Conservation (phyloP, 2,113 vertebrate genomes). For the Nettapus auritus region DNA sequence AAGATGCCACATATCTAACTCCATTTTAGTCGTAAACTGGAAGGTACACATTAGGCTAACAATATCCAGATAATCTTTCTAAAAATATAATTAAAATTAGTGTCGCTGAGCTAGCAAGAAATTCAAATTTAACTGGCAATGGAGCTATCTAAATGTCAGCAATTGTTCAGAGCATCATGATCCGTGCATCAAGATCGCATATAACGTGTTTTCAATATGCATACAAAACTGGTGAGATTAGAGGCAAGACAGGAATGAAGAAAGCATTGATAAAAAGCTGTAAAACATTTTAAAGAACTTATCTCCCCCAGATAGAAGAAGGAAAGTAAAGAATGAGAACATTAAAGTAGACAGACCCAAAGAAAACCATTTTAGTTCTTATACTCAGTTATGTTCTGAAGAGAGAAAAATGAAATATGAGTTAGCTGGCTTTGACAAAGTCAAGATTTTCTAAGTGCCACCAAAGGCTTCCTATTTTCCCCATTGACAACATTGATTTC, state of each 20-base stretch:
- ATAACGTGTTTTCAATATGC: neutral
- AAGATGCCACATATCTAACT: neutral
- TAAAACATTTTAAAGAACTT: neutral
- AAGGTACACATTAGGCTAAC: neutral
- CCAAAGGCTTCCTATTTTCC: neutral
- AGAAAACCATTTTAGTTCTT: neutral
- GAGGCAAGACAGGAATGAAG: neutral
- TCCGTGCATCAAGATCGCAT: neutral
- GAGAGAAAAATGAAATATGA: neutral
- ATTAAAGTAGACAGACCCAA: neutral
- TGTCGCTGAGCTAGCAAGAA: neutral
- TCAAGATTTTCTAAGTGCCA: neutral
- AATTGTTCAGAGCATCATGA: neutral
- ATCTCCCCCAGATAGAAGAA: neutral
- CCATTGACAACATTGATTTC: neutral
- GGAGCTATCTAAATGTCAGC: slow-evolving; percentile 6
- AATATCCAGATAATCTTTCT: neutral
- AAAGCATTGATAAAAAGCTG: neutral
- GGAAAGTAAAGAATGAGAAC: neutral
- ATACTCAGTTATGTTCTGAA: neutral
- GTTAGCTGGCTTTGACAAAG: neutral
- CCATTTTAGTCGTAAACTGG: neutral
- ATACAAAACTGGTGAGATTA: neutral
- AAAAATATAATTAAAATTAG: neutral
- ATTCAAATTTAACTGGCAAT: neutral